Evolutionary conservation across 1,140 invertebrate species (phyloP), one percentile per base, ranked within the genome.

Genomic region (Drosophila lacteicornis): DNA sequence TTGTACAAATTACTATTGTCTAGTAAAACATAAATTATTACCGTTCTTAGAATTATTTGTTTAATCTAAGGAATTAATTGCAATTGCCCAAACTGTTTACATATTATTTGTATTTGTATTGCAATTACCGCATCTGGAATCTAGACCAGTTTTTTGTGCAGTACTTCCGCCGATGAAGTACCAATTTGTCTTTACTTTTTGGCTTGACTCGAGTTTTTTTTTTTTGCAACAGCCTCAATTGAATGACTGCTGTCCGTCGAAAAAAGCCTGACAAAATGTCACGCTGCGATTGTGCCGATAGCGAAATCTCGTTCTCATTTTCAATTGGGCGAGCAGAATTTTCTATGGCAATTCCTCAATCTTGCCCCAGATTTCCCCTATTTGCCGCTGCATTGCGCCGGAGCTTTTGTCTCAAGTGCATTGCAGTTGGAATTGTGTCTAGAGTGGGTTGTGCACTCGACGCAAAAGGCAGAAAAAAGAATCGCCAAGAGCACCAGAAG

Each of bases 231-330:
- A 22, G 45, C 38, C 49, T 56, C 63, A 71, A 65, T 85, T 74
- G 77, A 84, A 66, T 78, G 82, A 76, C 75, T 65, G 53, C 36
- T 43, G 66, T 56, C 33, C 47, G 53, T n/a, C 53, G 13, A 40
- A 56, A 53, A 56, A 25, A 22, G 62, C 15, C 38, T 69, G 59
- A 71, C 42, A 50, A 78, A 78, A 88, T 87, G 84, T 88, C 84
- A 88, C 66, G 77, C 69, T 88, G 84, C 67, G 84, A 85, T 90
- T 88, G 78, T 42, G 67, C 63, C 66, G 84, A 87, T 79, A 78
- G 68, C 80, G 61, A 88, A 74, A 76, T 82, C 66, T 82, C 79
- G 66, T 71, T 66, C 82, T 50, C 80, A 83, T 60, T 71, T 66
- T 60, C 77, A 56, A 38, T 67, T 57, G 69, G 59, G 42, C 49